Base-by-base conservation (phyloP, 2,797 vertebrate genomes). In the Buphagus erythrorhynchus region DNA sequence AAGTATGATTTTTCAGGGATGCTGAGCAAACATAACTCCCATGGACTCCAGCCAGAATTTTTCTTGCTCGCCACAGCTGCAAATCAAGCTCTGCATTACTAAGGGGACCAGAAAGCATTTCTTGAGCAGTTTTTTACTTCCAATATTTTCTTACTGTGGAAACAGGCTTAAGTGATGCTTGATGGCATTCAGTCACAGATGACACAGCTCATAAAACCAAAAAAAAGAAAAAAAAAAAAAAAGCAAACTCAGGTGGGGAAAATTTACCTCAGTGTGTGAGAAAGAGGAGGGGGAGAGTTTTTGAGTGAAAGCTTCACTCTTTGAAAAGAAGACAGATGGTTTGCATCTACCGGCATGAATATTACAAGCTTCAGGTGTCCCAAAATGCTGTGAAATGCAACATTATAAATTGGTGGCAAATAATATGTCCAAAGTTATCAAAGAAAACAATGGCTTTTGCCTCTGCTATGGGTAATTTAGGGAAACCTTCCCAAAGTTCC, bases 291-390 rank as follows among this genome's bases (percentile, higher is more conserved):
- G 49, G 31, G 65, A 68, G 63, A 74, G 26, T 15, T 84, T 80
- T 49, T 55, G 67, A 42, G 17, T 58, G 43, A 87, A 86, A 82
- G 42, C 38, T 63, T 67, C 52, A 67, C 15, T 77, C 46, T 91
- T 74, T 89, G 77, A 62, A 81, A 95, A 84, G 26, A 36, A 82
- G 80, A 63, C 88, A 95, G 83, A 82, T 82, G 88, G 83, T 96
- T 97, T 88, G 38, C 68, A 93, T 93, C 58, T 93, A 76, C 63
- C 0, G 0, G 26, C 25, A 74, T 49, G 48, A 88, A 67, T 89
- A 68, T 86, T 95, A 67, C 43, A 86, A 86, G 35, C n/a, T 90
- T 96, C 95, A 94, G 90, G 90, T 95, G 92, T 87, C 80, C 57
- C 43, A 84, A 95, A 87, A 85, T 54, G 42, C 63, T 84, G 68